Conservation (phyloP, 2,888 invertebrate species). For the Conistra vaccinii region DNA sequence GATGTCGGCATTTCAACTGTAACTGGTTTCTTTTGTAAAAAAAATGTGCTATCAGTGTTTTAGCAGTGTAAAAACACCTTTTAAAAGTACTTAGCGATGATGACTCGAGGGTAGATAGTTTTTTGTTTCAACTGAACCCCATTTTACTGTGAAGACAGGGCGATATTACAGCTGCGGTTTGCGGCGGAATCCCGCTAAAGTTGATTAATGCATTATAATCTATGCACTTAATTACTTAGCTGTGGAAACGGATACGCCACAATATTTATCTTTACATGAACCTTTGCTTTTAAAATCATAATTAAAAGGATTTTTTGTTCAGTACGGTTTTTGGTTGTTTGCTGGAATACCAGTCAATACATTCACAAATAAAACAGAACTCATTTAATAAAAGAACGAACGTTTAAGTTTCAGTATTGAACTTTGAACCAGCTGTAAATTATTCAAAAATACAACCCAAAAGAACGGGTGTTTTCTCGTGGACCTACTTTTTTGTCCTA, state of each 20-base stretch:
- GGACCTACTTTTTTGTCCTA: too few relatives aligned
- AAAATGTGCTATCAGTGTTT: slow-evolving; percentile 70
- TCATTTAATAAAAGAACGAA: background rate
- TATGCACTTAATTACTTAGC: slow-evolving; percentile 42
- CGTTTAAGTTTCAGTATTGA: background rate
- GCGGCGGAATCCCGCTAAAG: slow-evolving; percentile 47
- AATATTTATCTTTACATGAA: background rate
- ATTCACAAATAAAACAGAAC: background rate
- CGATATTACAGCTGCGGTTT: slow-evolving; percentile 49
- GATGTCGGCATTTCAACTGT: slow-evolving; percentile 69
- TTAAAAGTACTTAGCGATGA: slow-evolving; percentile 67
- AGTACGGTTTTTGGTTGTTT: too few relatives aligned
- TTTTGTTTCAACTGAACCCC: slow-evolving; percentile 56
- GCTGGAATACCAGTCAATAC: background rate
- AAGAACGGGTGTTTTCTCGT: too few relatives aligned
- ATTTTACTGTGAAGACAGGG: slow-evolving; percentile 50
- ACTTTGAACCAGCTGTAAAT: background rate
- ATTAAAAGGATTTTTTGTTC: background rate
- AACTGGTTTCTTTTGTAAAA: slow-evolving; percentile 62
- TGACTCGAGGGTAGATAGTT: slow-evolving; percentile 52
- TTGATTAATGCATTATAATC: slow-evolving; percentile 62
- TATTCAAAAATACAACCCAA: slow-evolving; percentile 1
- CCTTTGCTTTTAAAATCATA: background rate
- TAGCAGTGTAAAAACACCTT: slow-evolving; percentile 70
- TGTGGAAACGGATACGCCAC: slow-evolving; percentile 33